Percentiles rank a stretch among this genome's conserved stretches.
These are phyloP conservation scores for Hylomyscus alleni DNA, from an alignment of 2,797 vertebrate genomes.

Conservation along the genomic window DNA sequence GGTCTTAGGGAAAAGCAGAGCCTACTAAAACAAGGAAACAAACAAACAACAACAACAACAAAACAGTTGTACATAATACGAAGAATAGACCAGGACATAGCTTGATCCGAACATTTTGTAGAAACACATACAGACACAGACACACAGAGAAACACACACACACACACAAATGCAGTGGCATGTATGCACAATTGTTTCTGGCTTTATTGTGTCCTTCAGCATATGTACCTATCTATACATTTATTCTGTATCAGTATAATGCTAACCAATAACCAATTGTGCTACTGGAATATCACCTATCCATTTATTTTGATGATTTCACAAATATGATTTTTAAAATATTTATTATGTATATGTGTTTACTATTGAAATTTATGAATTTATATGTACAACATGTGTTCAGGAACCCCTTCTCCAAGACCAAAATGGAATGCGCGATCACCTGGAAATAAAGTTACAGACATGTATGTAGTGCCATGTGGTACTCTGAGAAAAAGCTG, in stretches of 20 bases:
- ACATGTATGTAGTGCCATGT: not conserved
- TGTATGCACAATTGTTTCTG: not conserved
- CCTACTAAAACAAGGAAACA: not conserved
- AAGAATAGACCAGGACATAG: not conserved
- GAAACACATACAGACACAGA: not conserved
- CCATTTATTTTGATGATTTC: not conserved
- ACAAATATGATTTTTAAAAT: not conserved
- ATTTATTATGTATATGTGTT: not conserved
- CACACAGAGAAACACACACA: not conserved
- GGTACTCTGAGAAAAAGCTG: not conserved
- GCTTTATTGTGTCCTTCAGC: not conserved
- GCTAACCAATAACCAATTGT: not conserved
- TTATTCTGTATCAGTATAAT: not conserved
- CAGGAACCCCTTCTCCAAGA: not conserved
- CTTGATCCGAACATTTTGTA: not conserved
- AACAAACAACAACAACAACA: not conserved
- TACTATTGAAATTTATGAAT: not conserved
- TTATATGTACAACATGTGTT: not conserved
- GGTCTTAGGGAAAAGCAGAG: not conserved
- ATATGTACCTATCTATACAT: not conserved
- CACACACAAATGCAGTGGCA: no score
- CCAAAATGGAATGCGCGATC: not conserved
- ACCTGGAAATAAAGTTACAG: not conserved
- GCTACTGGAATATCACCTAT: not conserved
- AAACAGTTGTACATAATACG: not conserved